phyloP scores from a whole-genome alignment of 2,888 invertebrate genomes.

The Drosophila suboccidentalis region DNA sequence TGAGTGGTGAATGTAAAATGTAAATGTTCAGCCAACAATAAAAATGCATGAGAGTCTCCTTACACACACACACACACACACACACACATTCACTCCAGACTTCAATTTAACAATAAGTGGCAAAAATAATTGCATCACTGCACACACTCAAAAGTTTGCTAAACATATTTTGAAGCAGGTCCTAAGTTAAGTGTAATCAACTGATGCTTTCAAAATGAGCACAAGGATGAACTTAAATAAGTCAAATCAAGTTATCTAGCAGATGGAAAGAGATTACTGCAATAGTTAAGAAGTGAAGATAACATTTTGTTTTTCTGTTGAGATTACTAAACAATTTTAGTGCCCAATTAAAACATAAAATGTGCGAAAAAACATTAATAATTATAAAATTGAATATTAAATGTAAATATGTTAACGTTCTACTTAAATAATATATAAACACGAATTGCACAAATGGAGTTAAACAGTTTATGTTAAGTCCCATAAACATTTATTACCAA shows the following conservation, averaged over 20 bases:
- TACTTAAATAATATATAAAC: neutral
- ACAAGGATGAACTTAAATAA: slow-evolving; percentile 7
- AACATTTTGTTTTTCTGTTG: neutral
- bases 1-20: slow-evolving; percentile 38
- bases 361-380: no score
- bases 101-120: slow-evolving; percentile 37
- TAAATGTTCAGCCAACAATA: slow-evolving; percentile 73
- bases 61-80: neutral
- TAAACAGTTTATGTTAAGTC: neutral
- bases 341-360: neutral
- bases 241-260: neutral
- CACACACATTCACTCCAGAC: neutral
- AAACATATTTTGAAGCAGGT: slow-evolving; percentile 27
- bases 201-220: slow-evolving; percentile 23
- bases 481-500: neutral
- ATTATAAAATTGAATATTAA: neutral
- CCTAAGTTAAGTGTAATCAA: slow-evolving; percentile 38
- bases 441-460: neutral
- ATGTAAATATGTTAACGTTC: neutral
- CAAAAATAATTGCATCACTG: slow-evolving; percentile 72
- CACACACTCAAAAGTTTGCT: slow-evolving; percentile 60
- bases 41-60: slow-evolving; percentile 40
- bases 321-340: neutral
- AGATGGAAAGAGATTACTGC: neutral
- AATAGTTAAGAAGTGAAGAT: neutral